These are phyloP conservation scores for Capreolus pygargus DNA, from an alignment of 2,113 vertebrate genomes.

Conservation along the genomic window DNA sequence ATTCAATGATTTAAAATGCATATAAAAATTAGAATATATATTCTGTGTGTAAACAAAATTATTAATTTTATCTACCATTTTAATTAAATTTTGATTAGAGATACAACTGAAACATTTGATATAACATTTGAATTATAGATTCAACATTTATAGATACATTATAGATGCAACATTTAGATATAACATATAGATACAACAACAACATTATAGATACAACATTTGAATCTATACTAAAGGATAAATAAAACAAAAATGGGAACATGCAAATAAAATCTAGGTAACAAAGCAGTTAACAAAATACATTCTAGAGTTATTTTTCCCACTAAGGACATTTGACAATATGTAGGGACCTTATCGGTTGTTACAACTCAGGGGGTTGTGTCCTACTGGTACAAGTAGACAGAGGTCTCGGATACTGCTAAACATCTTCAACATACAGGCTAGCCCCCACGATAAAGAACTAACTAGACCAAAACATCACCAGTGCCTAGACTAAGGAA, in stretches of 20 bases:
- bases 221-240: neutral
- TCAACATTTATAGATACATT: too few relatives aligned
- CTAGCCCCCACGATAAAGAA: neutral
- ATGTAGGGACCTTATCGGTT: neutral
- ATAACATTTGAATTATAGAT: neutral
- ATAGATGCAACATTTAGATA: neutral
- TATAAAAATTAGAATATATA: neutral
- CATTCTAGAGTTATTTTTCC: neutral
- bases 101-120: neutral
- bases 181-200: neutral
- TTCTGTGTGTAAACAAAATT: neutral
- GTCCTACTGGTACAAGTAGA: neutral
- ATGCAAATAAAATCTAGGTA: neutral
- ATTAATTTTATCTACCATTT: neutral
- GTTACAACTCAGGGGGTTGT: neutral
- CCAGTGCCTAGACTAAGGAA: neutral
- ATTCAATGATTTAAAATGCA: slow-evolving; percentile 23
- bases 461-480: neutral
- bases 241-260: neutral
- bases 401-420: neutral
- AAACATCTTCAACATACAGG: neutral
- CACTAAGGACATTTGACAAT: neutral
- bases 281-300: neutral
- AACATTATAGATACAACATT: neutral
- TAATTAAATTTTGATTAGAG: neutral